These are phyloP conservation scores for Onychostruthus taczanowskii DNA, from an alignment of 2,113 vertebrate genomes.

Conservation along the genomic window DNA sequence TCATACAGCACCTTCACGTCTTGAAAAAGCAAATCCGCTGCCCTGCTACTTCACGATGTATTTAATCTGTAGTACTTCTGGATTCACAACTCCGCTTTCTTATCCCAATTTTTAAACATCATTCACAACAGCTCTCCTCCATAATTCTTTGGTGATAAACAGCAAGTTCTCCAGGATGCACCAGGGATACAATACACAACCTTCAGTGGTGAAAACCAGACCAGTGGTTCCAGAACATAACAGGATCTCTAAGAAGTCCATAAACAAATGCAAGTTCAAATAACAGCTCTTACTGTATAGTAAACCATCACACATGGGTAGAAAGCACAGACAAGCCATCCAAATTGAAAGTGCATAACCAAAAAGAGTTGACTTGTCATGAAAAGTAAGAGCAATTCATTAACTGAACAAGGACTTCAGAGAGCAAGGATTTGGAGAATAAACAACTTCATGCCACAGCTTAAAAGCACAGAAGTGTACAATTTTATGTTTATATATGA, in stretches of 20 bases:
- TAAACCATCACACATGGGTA: not conserved
- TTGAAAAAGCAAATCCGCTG: slow-evolving; percentile 36
- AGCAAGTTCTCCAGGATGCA: not conserved
- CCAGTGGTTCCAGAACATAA: not conserved
- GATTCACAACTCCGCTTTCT: not conserved
- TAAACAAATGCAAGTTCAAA: not conserved
- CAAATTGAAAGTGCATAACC: not conserved
- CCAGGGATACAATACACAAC: not conserved
- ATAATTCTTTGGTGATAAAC: slow-evolving; percentile 1
- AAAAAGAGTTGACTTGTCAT: not conserved
- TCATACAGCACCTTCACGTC: not conserved
- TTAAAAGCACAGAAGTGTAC: not conserved
- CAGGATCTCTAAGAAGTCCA: not conserved
- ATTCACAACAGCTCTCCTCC: slow-evolving; percentile 9
- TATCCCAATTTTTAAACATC: not conserved
- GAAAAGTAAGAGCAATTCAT: not conserved
- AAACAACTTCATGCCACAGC: not conserved
- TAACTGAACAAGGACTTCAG: not conserved
- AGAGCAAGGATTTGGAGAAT: not conserved
- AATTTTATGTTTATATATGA: not conserved
- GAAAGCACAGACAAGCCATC: not conserved
- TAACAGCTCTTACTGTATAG: not conserved
- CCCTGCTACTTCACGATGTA: slow-evolving; percentile 6
- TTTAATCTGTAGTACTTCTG: not conserved
- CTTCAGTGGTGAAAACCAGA: not conserved